Percentiles rank a stretch among this genome's conserved stretches.
Conservation (phyloP, 2,888 invertebrate species). For the Lasioglossum oenotherae region DNA sequence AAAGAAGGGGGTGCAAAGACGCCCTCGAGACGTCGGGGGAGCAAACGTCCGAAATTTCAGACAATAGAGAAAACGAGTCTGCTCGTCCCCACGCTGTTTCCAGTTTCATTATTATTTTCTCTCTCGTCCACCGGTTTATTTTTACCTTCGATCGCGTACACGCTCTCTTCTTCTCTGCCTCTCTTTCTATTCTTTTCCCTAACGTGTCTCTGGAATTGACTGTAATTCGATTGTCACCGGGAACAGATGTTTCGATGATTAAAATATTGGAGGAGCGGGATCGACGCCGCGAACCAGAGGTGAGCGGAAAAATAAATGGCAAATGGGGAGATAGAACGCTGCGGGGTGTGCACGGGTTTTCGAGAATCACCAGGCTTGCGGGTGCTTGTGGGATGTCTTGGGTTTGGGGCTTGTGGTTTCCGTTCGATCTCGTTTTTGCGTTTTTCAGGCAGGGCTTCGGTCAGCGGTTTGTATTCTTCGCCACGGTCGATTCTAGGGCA, state of each 20-base stretch:
- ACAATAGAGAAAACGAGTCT: conserved; percentile 33
- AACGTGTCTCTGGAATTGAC: neutral
- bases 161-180: neutral
- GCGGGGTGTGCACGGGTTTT: neutral
- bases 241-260: conserved; percentile 51
- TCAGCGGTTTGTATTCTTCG: neutral
- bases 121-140: neutral
- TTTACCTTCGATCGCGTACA: neutral
- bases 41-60: conserved; percentile 48
- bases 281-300: conserved; percentile 11
- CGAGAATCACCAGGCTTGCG: neutral
- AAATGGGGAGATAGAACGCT: neutral
- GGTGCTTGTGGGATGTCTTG: neutral
- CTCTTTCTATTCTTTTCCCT: neutral
- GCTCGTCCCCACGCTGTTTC: neutral
- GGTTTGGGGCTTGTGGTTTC: neutral
- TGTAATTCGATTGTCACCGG: conserved; percentile 42
- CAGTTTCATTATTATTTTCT: neutral
- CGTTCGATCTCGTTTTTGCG: neutral
- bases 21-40: conserved; percentile 61
- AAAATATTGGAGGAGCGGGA: conserved; percentile 2
- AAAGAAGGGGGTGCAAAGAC: conserved; percentile 35
- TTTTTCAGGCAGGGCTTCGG: neutral
- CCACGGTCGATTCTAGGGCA: neutral
- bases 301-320: conserved; percentile 3